Conservation (phyloP, 2,113 vertebrate genomes). For the Sciurus niger region DNA sequence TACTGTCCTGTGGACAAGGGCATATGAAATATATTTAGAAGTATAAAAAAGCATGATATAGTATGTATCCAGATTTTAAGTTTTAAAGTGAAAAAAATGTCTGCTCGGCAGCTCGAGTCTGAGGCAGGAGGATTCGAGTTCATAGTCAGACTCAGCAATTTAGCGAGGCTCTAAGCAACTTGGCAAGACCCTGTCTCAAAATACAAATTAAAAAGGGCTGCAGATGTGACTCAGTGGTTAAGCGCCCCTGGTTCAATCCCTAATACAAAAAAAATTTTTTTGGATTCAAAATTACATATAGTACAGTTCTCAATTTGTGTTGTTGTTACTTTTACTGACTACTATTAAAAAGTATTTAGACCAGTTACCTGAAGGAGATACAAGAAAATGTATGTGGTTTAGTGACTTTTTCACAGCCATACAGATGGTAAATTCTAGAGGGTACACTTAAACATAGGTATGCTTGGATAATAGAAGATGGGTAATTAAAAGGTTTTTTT, state of each 20-base stretch:
- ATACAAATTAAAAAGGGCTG: no score
- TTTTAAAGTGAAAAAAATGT: conserved; percentile 1
- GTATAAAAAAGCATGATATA: not conserved
- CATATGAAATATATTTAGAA: not conserved
- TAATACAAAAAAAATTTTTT: no score
- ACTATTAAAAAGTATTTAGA: not conserved
- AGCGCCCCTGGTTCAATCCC: no score
- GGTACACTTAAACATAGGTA: not conserved
- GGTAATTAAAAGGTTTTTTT: not conserved
- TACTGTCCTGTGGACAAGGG: not conserved
- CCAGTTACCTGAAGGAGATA: conserved; percentile 13
- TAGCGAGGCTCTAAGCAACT: no score
- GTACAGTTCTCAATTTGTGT: not conserved
- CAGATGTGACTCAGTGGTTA: no score
- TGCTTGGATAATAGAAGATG: not conserved
- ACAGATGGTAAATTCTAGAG: not conserved
- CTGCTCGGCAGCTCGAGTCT: not conserved
- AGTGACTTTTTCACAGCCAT: conserved; percentile 20
- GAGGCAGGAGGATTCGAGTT: no score
- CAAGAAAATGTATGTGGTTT: not conserved
- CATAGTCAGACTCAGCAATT: no score
- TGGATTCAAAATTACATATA: conserved; percentile 28
- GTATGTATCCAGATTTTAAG: not conserved
- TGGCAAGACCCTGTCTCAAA: no score
- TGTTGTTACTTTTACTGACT: not conserved